A percentile compares a stretch with the other conserved stretches of the same genome.
These are phyloP conservation scores for Egretta garzetta DNA, from an alignment of 2,113 vertebrate species.

Conservation along the genomic window DNA sequence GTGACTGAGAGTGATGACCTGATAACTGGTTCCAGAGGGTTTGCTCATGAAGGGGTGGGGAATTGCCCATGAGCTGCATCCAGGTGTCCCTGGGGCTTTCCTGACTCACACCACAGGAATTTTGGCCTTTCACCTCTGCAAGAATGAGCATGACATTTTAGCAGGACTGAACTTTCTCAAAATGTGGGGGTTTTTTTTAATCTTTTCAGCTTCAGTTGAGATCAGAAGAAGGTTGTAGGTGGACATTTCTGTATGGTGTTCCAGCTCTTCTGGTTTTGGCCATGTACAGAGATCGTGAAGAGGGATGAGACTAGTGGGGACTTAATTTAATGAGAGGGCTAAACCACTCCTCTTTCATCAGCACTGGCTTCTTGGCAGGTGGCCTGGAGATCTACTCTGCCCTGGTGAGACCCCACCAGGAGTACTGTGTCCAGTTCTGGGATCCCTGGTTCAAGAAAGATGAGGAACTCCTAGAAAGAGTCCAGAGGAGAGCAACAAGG, in stretches of 20 bases:
- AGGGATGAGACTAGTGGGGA: neutral
- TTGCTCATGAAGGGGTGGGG: neutral
- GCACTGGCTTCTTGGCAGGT: neutral
- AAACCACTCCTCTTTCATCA: neutral
- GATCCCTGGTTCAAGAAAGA: too few relatives aligned
- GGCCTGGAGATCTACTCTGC: neutral
- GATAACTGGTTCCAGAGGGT: neutral
- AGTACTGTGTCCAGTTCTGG: too few relatives aligned
- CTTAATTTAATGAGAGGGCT: neutral
- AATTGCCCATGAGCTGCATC: neutral
- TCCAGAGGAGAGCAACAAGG: too few relatives aligned
- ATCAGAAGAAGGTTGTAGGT: neutral
- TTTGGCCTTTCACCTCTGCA: neutral
- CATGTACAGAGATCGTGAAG: neutral
- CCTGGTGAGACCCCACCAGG: too few relatives aligned
- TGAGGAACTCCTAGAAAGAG: too few relatives aligned
- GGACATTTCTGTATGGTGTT: neutral
- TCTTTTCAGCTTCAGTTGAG: neutral
- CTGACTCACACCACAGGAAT: neutral
- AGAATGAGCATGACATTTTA: neutral
- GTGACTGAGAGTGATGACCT: rapidly evolving
- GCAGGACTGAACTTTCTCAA: neutral
- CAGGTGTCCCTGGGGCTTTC: rapidly evolving
- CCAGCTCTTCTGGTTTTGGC: neutral
- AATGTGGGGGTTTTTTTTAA: rapidly evolving